Conservation (phyloP, 2,113 vertebrate species). For the Syngnathoides biaculeatus region DNA sequence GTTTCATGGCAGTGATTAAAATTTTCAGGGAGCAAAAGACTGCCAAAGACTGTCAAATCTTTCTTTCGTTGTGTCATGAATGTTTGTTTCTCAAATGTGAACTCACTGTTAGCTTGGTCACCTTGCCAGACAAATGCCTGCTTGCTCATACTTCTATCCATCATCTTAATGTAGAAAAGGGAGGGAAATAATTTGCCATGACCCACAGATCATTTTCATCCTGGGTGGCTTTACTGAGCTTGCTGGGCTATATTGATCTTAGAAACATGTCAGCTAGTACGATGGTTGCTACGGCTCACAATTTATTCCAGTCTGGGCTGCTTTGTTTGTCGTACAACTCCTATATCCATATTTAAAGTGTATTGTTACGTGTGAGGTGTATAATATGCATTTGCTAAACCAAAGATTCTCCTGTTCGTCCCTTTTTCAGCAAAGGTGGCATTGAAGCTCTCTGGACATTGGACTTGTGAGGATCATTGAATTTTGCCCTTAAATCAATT, state of each 20-base stretch:
- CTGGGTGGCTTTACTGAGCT: background rate
- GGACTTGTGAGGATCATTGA: too few relatives aligned
- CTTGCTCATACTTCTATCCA: constrained; percentile 18
- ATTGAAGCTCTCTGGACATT: too few relatives aligned
- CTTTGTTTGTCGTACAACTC: background rate
- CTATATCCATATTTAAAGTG: background rate
- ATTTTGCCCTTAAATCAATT: too few relatives aligned
- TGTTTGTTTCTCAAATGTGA: constrained; percentile 4
- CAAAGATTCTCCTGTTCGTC: too few relatives aligned
- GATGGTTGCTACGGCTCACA: constrained; percentile 9
- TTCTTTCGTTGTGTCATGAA: constrained; percentile 1
- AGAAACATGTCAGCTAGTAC: constrained; percentile 29
- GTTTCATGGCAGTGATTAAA: background rate
- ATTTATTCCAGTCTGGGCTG: background rate
- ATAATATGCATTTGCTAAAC: too few relatives aligned
- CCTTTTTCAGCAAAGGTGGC: too few relatives aligned
- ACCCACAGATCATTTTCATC: constrained; percentile 29
- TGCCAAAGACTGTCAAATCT: background rate
- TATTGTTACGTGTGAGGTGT: background rate
- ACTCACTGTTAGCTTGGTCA: constrained; percentile 10
- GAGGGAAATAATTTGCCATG: constrained; percentile 30
- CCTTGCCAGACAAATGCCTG: constrained; percentile 8
- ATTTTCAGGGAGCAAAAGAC: background rate
- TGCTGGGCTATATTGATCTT: constrained; percentile 15
- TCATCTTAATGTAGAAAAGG: constrained; percentile 19